Conservation (phyloP, 92 coral and sea anemone genomes). For the Scolanthus callimorphus region DNA sequence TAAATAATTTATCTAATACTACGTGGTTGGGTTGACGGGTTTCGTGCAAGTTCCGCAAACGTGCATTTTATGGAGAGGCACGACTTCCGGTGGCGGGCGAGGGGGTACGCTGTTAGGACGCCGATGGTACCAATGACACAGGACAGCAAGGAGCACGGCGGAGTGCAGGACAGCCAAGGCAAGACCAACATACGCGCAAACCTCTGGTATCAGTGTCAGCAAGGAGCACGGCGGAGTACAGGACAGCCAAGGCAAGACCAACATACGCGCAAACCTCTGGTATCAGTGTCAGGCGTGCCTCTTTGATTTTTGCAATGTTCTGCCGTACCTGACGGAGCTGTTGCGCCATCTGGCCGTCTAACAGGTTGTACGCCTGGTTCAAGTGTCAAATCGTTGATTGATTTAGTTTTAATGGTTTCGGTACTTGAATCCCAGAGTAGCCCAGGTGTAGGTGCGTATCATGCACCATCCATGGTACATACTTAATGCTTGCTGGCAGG, state of each 20-base stretch:
- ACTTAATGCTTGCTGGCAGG: not conserved
- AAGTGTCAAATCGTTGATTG: not conserved
- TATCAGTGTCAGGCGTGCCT: too few species aligned
- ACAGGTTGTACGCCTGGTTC: not conserved
- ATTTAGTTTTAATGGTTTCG: not conserved
- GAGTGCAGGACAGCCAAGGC: too few species aligned
- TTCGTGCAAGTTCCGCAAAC: too few species aligned
- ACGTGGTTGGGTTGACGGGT: too few species aligned
- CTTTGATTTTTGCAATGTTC: not conserved
- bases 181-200: too few species aligned
- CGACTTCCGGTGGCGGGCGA: too few species aligned
- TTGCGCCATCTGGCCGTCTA: not conserved
- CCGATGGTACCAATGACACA: not conserved
- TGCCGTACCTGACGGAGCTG: not conserved
- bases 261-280: too few species aligned
- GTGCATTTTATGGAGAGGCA: too few species aligned
- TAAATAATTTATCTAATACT: too few species aligned
- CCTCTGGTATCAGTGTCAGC: too few species aligned
- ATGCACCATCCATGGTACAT: slow-evolving; percentile 1
- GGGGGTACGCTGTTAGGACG: not conserved
- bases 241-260: too few species aligned
- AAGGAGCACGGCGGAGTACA: too few species aligned
- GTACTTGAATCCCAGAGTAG: not conserved
- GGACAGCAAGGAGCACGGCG: not conserved
- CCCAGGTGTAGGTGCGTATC: not conserved